Percentiles rank a stretch among this genome's conserved stretches.
Conservation (phyloP, 2,797 vertebrate genomes). For the Danio tinwini region DNA sequence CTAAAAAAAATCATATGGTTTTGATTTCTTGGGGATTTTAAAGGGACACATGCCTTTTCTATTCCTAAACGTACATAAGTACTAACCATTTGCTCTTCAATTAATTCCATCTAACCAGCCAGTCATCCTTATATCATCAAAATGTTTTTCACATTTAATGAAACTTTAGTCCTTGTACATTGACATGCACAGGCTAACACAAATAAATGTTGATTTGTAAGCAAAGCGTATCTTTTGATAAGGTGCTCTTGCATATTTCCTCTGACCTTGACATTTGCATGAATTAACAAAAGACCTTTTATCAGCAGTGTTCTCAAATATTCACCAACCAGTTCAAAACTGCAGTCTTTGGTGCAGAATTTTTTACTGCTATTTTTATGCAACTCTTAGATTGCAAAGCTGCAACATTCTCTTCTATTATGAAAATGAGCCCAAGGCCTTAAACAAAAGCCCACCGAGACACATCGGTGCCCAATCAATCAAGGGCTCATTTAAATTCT, state of each 20-base stretch:
- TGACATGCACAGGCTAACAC: neutral
- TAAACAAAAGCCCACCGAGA: constrained; percentile 16
- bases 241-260: neutral
- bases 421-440: constrained; percentile 9
- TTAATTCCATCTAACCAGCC: too few species aligned
- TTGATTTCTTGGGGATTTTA: too few species aligned
- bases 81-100: neutral
- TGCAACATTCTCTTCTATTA: neutral
- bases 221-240: neutral
- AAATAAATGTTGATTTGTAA: neutral
- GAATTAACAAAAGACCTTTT: neutral
- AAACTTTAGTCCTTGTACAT: neutral
- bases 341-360: neutral
- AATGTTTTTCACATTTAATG: neutral
- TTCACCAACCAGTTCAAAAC: neutral
- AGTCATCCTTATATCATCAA: too few species aligned
- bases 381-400: neutral
- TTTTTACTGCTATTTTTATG: neutral
- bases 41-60: neutral
- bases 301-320: neutral
- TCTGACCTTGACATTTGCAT: neutral
- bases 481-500: constrained; percentile 8
- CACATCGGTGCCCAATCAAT: neutral
- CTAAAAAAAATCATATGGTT: too few species aligned
- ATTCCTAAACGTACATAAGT: neutral